Percentiles rank a stretch among this genome's conserved stretches.
These are phyloP conservation scores for Bombus polaris DNA, from an alignment of 1,140 invertebrate genomes.

Conservation along the genomic window DNA sequence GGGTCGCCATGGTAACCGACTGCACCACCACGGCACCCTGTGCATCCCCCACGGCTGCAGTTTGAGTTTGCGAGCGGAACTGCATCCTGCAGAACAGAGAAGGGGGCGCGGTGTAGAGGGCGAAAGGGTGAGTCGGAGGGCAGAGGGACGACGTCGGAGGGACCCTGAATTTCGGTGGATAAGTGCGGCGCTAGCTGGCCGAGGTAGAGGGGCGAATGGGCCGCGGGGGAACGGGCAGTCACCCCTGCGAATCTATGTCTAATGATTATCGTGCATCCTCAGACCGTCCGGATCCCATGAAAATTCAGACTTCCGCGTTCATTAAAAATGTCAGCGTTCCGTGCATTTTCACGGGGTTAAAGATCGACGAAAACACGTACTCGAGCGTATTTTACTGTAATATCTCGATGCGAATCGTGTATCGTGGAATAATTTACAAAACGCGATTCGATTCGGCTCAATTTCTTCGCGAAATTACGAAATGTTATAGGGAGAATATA, in stretches of 20 bases:
- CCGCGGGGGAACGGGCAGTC: constrained; percentile 67
- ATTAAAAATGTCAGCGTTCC: constrained; percentile 65
- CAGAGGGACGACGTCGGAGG: constrained; percentile 53
- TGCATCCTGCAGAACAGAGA: constrained; percentile 69
- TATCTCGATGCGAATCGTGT: background rate
- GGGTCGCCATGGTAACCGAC: constrained; percentile 82
- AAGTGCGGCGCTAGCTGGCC: constrained; percentile 59
- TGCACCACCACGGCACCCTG: constrained; percentile 79
- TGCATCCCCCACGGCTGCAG: constrained; percentile 78
- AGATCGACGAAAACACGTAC: background rate
- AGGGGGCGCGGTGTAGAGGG: background rate
- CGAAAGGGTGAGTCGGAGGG: background rate
- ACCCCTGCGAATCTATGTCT: constrained; percentile 74
- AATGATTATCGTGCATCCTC: constrained; percentile 71
- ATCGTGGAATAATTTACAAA: background rate
- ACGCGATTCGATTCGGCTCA: background rate
- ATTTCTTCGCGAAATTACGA: background rate
- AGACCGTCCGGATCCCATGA: constrained; percentile 47
- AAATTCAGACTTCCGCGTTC: constrained; percentile 60
- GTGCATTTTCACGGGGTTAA: background rate
- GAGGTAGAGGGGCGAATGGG: constrained; percentile 44
- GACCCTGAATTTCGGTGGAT: constrained; percentile 72
- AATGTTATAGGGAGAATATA: background rate
- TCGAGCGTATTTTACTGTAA: too few relatives aligned
- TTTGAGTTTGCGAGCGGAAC: constrained; percentile 78